phyloP scores from a whole-genome alignment of 2,113 vertebrate genomes.

The Stictonetta naevosa region DNA sequence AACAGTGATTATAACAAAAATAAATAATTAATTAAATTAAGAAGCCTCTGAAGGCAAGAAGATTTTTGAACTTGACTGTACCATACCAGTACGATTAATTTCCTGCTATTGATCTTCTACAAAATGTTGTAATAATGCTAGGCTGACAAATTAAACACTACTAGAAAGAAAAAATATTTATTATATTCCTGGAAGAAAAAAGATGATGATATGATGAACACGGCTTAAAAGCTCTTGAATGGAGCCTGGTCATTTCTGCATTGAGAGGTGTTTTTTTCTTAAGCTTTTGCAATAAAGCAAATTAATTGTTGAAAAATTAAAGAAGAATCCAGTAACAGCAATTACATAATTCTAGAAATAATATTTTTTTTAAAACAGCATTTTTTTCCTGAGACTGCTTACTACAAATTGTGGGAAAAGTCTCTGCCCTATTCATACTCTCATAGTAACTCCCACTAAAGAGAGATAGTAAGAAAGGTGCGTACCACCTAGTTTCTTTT shows the following conservation, averaged over 20 bases:
- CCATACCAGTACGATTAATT: slow-evolving; percentile 39
- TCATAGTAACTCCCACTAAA: not conserved
- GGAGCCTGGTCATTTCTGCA: not conserved
- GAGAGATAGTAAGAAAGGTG: not conserved
- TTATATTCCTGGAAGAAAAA: slow-evolving; percentile 18
- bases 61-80: slow-evolving; percentile 32
- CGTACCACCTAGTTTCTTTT: not conserved
- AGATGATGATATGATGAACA: not conserved
- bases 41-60: slow-evolving; percentile 1
- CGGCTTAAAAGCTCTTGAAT: not conserved
- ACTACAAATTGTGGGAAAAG: not conserved
- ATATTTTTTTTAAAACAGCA: not conserved
- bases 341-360: slow-evolving; percentile 8
- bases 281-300: slow-evolving; percentile 20
- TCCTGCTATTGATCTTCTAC: slow-evolving; percentile 31
- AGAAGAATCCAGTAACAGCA: not conserved
- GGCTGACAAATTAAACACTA: slow-evolving; percentile 21
- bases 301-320: slow-evolving; percentile 23
- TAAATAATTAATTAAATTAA: not conserved
- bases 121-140: slow-evolving; percentile 22
- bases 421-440: not conserved
- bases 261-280: not conserved
- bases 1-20: slow-evolving; percentile 39
- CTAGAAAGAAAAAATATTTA: not conserved
- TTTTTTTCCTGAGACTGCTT: not conserved